Percentiles rank a stretch among this genome's conserved stretches.
Conservation (phyloP, 2,797 vertebrate species). For the Rhynchotus rufescens region DNA sequence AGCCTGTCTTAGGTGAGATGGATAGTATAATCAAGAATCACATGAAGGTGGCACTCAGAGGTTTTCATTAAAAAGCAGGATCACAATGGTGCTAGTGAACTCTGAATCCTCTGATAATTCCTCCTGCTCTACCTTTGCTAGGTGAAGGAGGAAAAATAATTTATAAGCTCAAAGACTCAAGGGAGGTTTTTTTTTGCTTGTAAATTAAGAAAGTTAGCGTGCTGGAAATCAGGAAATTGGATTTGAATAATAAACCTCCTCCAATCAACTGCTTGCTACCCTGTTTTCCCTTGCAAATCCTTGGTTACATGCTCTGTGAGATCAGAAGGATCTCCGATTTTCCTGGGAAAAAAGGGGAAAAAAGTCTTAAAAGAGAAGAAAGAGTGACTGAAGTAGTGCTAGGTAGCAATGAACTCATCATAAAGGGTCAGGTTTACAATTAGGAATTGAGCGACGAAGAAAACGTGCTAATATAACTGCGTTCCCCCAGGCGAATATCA, state of each 20-base stretch:
- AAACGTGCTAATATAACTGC: background rate
- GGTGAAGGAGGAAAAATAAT: background rate
- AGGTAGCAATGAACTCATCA: background rate
- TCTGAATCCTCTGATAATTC: background rate
- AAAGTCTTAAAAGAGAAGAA: background rate
- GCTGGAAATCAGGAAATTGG: background rate
- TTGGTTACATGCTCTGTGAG: background rate
- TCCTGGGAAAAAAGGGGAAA: background rate
- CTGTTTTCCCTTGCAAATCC: background rate
- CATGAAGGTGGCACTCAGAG: background rate
- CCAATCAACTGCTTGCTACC: background rate
- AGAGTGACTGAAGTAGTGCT: accelerated
- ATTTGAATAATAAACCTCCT: background rate
- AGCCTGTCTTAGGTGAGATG: background rate
- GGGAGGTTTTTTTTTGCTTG: background rate
- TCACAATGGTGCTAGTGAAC: accelerated
- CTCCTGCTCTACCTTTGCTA: background rate
- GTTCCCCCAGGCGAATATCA: accelerated
- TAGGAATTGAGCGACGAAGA: accelerated
- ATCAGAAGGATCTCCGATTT: background rate
- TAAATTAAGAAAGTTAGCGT: background rate
- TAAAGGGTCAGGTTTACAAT: background rate
- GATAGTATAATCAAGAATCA: accelerated
- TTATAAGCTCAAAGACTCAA: background rate
- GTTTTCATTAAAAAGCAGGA: background rate